These are phyloP conservation scores for Zoroaster sp. DNA, from an alignment of 53 echinoderm and acorn worm species.

Conservation along the genomic window DNA sequence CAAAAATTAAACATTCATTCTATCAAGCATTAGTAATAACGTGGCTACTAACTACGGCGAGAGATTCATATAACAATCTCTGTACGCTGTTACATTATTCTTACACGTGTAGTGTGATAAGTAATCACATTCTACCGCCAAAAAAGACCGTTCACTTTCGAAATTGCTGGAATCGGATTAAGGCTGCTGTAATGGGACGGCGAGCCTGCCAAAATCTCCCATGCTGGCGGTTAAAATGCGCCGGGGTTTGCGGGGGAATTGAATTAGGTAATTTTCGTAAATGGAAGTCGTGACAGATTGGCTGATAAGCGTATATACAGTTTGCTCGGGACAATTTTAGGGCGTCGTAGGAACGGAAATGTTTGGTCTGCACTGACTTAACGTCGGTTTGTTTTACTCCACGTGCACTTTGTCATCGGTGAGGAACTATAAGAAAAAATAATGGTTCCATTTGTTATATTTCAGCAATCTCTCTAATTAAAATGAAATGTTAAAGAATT, in stretches of 20 bases:
- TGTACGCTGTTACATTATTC: not conserved
- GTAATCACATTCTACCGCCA: slow-evolving; percentile 32
- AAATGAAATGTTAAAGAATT: too few relatives aligned
- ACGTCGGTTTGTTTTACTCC: not conserved
- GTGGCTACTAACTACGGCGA: not conserved
- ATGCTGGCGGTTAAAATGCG: not conserved
- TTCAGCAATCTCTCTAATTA: too few relatives aligned
- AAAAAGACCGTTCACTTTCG: slow-evolving; percentile 22
- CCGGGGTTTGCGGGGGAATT: not conserved
- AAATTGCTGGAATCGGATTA: slow-evolving; percentile 44
- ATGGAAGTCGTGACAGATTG: slow-evolving; percentile 22
- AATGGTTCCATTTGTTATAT: too few relatives aligned
- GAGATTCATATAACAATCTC: not conserved
- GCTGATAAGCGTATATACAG: not conserved
- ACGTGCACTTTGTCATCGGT: not conserved
- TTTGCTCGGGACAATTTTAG: slow-evolving; percentile 3
- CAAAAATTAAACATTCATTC: not conserved
- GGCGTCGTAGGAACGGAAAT: not conserved
- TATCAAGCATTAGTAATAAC: not conserved
- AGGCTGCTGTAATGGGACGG: slow-evolving; percentile 1
- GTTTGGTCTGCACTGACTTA: not conserved
- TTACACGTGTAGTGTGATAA: slow-evolving; percentile 48
- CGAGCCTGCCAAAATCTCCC: slow-evolving; percentile 1
- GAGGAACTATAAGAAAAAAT: not conserved
- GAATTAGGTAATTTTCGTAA: slow-evolving; percentile 31